phyloP scores from a whole-genome alignment of 2,797 vertebrate species.

The Loris lydekkerianus region DNA sequence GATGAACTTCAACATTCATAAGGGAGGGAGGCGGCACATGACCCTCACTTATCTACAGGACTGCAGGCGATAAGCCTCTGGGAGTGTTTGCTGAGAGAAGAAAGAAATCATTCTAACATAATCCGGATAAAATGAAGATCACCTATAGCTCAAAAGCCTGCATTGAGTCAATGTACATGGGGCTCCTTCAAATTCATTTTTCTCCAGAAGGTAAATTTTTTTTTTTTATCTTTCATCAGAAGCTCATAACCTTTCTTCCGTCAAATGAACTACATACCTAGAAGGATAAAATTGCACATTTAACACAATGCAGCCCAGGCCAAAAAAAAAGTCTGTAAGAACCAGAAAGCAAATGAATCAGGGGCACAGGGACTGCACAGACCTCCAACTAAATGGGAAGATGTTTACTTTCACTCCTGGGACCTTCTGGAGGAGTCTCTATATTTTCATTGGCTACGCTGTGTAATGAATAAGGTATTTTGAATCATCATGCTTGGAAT shows the following conservation, averaged over 20 bases:
- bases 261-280: constrained; percentile 43
- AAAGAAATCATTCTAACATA: constrained; percentile 10
- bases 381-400: neutral
- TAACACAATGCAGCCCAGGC: neutral
- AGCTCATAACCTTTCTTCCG: constrained; percentile 11
- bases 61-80: neutral
- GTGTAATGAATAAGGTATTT: neutral
- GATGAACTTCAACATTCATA: neutral
- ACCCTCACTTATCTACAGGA: neutral
- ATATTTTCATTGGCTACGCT: neutral
- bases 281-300: constrained; percentile 17
- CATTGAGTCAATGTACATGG: neutral
- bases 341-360: neutral
- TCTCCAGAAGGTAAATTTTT: neutral
- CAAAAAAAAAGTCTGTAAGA: neutral
- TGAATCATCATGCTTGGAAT: neutral
- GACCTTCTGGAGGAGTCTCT: neutral
- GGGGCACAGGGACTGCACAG: neutral
- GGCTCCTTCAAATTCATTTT: constrained; percentile 11
- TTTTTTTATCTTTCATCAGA: constrained; percentile 48
- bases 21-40: fast-evolving
- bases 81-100: neutral
- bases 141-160: neutral
- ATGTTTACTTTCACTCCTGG: neutral
- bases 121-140: neutral